A percentile compares a stretch with the other conserved stretches of the same genome.
Evolutionary conservation across 2,888 invertebrate species (phyloP).

Genomic region (Mythimna pallens): DNA sequence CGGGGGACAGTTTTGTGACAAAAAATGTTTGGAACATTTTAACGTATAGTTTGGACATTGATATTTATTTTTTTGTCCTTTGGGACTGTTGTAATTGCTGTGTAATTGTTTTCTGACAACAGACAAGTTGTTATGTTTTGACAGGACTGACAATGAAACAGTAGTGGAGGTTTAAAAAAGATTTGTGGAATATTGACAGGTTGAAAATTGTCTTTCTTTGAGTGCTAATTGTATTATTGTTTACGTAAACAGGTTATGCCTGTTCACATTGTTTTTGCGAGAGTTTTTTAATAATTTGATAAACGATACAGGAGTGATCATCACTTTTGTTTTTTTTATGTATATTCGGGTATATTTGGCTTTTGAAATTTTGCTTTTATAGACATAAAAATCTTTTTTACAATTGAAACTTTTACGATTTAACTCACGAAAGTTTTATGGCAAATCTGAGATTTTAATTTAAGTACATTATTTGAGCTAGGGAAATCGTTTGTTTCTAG

Average conservation of each 20-base stretch:
- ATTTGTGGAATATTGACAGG: conserved; percentile 67
- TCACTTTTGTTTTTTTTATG: neutral
- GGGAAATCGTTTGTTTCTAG: conserved; percentile 35
- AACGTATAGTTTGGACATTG: conserved; percentile 67
- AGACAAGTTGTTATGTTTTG: conserved; percentile 79
- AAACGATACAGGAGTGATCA: neutral
- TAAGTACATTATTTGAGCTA: neutral
- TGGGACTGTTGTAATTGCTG: conserved; percentile 76
- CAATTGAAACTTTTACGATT: no score
- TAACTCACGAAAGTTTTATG: neutral
- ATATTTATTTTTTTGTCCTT: conserved; percentile 63
- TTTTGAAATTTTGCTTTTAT: no score
- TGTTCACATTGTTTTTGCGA: neutral
- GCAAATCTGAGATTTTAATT: conserved; percentile 1
- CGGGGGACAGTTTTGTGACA: conserved; percentile 57
- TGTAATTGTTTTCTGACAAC: conserved; percentile 81
- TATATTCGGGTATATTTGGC: neutral
- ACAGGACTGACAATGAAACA: conserved; percentile 72
- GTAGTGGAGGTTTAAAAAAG: conserved; percentile 66
- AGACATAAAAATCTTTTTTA: neutral
- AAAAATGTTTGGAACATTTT: conserved; percentile 62
- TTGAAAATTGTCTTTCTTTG: conserved; percentile 29
- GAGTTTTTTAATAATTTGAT: neutral
- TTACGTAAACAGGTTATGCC: conserved; percentile 5
- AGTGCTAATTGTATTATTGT: conserved; percentile 12